Evolutionary conservation across 2,888 invertebrate genomes (phyloP), one percentile per base, ranked within the genome.

Genomic region (Calliopum simillimum): DNA sequence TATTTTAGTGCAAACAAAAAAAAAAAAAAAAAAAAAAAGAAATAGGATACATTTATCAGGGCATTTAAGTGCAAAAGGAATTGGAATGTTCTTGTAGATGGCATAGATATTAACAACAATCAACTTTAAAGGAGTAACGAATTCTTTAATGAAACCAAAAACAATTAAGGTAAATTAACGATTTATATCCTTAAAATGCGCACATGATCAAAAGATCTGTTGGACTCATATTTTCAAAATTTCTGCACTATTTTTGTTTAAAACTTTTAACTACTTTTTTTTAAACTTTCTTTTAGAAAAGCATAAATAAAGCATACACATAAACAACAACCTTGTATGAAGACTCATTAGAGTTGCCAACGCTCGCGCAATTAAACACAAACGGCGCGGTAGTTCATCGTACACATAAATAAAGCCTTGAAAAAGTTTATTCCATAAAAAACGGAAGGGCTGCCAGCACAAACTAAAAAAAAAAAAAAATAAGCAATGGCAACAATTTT

Each of bases 341-440:
- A 66, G 56, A 56, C 66, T 66, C 66, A 66, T 66, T 66, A 66
- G 56, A 66, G 66, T 66, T 65, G 65, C 55, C 65, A 65, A 47
- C 56, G 66, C n/a, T n/a, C 82, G 82, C 83, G 82, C 84, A 84
- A 84, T 84, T 84, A 84, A 82, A 79, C 83, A 84, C 83, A 84
- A 84, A 84, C 79, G 83, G 82, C 80, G 81, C 81, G n/a, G n/a
- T 76, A 76, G 73, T 43, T 56, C 33, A 19, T 8, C 53, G 58
- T 5, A 3, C 61, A 78, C 79, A 56, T 56, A 66, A 78, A 79
- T 80, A 80, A 80, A 79, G 79, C 79, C 79, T 79, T 76, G 72
- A 75, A 73, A 78, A 79, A 79, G 77, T 79, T 80, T 78, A 77
- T 76, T 76, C 41, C 75, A 70, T 76, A n/a, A 78, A 76, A 76